Conservation (phyloP, 1,140 invertebrate species). For the Drosophila nikananu region DNA sequence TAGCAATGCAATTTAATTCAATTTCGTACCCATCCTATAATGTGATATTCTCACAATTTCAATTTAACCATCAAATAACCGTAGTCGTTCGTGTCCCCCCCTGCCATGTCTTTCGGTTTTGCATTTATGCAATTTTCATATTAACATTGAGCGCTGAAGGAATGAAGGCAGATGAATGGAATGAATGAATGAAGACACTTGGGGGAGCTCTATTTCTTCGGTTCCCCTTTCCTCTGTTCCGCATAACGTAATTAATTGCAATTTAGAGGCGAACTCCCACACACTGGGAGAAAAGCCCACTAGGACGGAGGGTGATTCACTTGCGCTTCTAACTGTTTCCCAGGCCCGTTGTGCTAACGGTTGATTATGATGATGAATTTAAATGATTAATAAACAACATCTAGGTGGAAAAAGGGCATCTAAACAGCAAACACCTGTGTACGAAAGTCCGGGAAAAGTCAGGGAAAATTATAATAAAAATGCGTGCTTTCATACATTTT, state of each 20-base stretch:
- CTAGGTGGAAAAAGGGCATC: conserved; percentile 12
- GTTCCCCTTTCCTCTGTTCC: conserved; percentile 26
- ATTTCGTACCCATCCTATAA: conserved; percentile 14
- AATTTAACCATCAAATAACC: conserved; percentile 65
- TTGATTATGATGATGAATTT: conserved; percentile 83
- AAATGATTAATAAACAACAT: conserved; percentile 83
- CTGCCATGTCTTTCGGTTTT: conserved; percentile 31
- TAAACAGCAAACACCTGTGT: conserved; percentile 71
- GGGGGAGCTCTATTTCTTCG: conserved; percentile 31
- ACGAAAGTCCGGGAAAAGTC: conserved; percentile 36
- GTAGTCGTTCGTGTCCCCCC: conserved; percentile 32
- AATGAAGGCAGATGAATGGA: conserved; percentile 49
- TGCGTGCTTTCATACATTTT: conserved; percentile 68
- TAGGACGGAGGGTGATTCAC: conserved; percentile 60
- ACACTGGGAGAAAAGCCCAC: conserved; percentile 22
- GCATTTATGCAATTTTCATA: conserved; percentile 79
- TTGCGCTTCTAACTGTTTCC: conserved; percentile 78
- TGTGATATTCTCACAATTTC: conserved; percentile 33
- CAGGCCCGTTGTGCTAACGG: conserved; percentile 79
- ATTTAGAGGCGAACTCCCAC: conserved; percentile 67
- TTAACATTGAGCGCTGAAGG: conserved; percentile 66
- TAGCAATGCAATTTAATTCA: conserved; percentile 47
- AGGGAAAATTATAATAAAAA: conserved; percentile 59
- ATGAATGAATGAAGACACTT: conserved; percentile 50
- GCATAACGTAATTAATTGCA: conserved; percentile 80